Evolutionary conservation across 2,888 invertebrate species (phyloP).

Genomic region (Yponomeuta malinellus): DNA sequence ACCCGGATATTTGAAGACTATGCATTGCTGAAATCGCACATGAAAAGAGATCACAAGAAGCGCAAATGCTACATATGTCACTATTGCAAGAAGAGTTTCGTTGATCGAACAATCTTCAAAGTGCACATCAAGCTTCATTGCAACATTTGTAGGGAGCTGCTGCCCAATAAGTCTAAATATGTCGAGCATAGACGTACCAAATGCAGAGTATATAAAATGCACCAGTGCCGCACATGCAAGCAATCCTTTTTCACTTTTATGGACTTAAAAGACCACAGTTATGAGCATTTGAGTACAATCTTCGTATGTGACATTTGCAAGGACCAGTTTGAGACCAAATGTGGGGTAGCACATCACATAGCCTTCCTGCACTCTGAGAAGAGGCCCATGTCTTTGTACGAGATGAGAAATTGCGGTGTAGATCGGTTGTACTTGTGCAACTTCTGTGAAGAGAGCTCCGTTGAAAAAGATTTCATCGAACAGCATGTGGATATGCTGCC

Average conservation of each 20-base stretch:
- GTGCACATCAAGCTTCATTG: constrained; percentile 62
- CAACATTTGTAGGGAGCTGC: constrained; percentile 42
- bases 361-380: constrained; percentile 44
- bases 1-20: constrained; percentile 51
- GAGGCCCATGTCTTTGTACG: constrained; percentile 38
- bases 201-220: constrained; percentile 40
- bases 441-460: constrained; percentile 51
- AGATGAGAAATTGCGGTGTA: constrained; percentile 36
- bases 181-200: constrained; percentile 41
- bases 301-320: constrained; percentile 59
- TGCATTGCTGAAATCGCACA: constrained; percentile 42
- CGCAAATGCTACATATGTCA: constrained; percentile 62
- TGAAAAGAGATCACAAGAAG: constrained; percentile 50
- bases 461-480: constrained; percentile 42
- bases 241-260: constrained; percentile 44
- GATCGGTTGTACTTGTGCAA: constrained; percentile 50
- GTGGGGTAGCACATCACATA: constrained; percentile 50
- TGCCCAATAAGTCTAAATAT: constrained; percentile 36
- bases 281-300: constrained; percentile 38
- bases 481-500: constrained; percentile 43
- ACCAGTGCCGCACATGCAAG: constrained; percentile 47
- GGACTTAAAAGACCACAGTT: constrained; percentile 60
- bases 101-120: constrained; percentile 58
- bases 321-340: constrained; percentile 48
- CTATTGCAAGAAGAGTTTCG: constrained; percentile 55